Base-by-base conservation (phyloP, 2,797 vertebrate genomes). In the Danio kyathit region DNA sequence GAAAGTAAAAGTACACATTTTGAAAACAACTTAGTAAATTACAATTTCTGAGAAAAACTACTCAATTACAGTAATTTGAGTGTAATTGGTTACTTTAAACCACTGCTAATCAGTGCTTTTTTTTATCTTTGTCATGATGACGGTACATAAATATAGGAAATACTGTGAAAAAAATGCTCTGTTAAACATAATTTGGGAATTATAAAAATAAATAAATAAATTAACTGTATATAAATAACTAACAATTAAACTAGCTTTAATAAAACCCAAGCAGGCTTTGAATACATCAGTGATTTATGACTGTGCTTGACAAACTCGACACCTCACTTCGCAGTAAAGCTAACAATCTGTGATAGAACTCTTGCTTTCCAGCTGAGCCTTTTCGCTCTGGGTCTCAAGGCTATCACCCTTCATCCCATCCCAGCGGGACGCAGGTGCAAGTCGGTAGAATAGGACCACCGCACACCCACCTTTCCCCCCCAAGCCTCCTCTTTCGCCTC, bases 311-410 rank as follows among this genome's bases (percentile, higher is more conserved):
- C 51, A 74, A 66, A 57, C 21, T 51, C 4, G 70, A 74, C 70
- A 80, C 61, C 21, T 77, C 67, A 65, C 78, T 72, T 49, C 49
- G 41, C 19, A 61, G 54, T 66, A 63, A 74, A 82, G 72, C 75
- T 82, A 83, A 84, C 80, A 76, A 74, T 73, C 80, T 79, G 79
- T 80, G 76, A 82, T 84, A 56, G 74, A 84, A 84, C 41, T 64
- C 76, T 43, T 70, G 56, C 64, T 73, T 76, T 70, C 71, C 79
- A 82, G 82, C 80, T 82, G 80, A 84, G 80, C 76, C 85, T 82
- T 84, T 71, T 52, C 29, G 56, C 66, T 76, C 52, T 54, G 49
- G 79, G 82, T 83, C 79, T 76, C 59, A 51, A 80, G 66, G 76
- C 73, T 49, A 82, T 66, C 48, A 85, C 71, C 77, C 69, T 57